These are phyloP conservation scores for Epsilonema sp. DNA, from an alignment of 2,888 invertebrate genomes.

Conservation along the genomic window DNA sequence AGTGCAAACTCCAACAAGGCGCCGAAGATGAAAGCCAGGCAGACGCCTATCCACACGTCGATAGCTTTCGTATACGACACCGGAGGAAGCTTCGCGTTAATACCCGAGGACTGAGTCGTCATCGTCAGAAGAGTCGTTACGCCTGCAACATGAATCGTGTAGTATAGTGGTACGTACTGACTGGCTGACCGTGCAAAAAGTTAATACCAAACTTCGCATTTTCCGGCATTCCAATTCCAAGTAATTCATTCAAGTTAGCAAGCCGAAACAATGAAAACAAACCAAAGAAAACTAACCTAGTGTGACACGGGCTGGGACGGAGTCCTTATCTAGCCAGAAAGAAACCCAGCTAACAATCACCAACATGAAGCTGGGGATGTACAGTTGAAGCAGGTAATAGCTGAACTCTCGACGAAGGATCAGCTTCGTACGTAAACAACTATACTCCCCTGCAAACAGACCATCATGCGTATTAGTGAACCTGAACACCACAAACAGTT, in stretches of 20 bases:
- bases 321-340: conserved; percentile 28
- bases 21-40: conserved; percentile 80
- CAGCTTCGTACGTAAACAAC: conserved; percentile 84
- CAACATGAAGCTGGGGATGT: conserved; percentile 67
- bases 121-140: conserved; percentile 88
- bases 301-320: conserved; percentile 28
- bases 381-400: conserved; percentile 96
- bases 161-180: too few species aligned
- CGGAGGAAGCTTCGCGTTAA: conserved; percentile 81
- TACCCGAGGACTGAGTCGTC: conserved; percentile 84
- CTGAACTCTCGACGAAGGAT: conserved; percentile 92
- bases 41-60: conserved; percentile 35
- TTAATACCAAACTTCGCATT: conserved; percentile 11
- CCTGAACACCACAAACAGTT: too few species aligned
- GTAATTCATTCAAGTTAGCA: too few species aligned
- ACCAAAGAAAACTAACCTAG: conserved; percentile 13
- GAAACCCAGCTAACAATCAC: conserved; percentile 73
- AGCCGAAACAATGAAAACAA: conserved; percentile 3
- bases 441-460: conserved; percentile 82
- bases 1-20: conserved; percentile 85
- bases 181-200: conserved; percentile 3
- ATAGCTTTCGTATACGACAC: conserved; percentile 77
- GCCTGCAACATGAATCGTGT: conserved; percentile 56
- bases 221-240: too few species aligned
- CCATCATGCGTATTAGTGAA: too few species aligned